phyloP scores from a whole-genome alignment of 2,113 vertebrate genomes.

The Mixornis gularis region DNA sequence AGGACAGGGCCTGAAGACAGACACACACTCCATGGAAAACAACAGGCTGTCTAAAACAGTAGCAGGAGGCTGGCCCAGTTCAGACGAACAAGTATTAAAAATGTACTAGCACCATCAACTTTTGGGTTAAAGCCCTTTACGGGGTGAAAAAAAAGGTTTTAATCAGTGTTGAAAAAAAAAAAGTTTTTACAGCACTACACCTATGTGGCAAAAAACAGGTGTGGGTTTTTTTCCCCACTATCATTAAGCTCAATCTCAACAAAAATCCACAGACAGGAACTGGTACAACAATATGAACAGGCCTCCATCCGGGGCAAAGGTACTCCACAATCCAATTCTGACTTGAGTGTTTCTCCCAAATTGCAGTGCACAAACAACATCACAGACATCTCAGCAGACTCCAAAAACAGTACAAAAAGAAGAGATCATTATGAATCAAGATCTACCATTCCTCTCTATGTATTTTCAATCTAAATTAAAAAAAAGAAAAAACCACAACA shows the following conservation, averaged over 20 bases:
- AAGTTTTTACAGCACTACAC: constrained; percentile 59
- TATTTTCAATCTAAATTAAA: constrained; percentile 49
- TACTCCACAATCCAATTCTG: constrained; percentile 15
- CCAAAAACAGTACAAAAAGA: constrained; percentile 64
- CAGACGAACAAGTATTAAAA: constrained; percentile 62
- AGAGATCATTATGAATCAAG: constrained; percentile 54
- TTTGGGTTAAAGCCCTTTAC: constrained; percentile 70
- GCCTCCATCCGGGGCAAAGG: neutral
- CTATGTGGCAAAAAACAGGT: constrained; percentile 57
- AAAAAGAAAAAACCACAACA: neutral
- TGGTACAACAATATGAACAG: constrained; percentile 30
- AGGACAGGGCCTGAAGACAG: constrained; percentile 42
- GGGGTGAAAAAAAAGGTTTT: constrained; percentile 28
- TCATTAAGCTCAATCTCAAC: constrained; percentile 40
- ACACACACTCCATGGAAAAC: constrained; percentile 37
- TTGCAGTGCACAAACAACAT: constrained; percentile 55
- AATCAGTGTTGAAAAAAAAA: constrained; percentile 9
- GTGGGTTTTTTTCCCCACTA: neutral
- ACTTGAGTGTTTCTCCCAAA: constrained; percentile 48
- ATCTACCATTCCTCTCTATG: constrained; percentile 47
- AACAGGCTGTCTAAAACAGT: constrained; percentile 46
- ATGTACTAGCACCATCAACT: constrained; percentile 73
- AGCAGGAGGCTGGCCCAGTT: constrained; percentile 51
- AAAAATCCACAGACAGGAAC: constrained; percentile 47
- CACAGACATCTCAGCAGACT: constrained; percentile 51